Evolutionary conservation across 2,113 vertebrate genomes (phyloP), one percentile per base, ranked within the genome.

Genomic region (Hypomesus transpacificus): DNA sequence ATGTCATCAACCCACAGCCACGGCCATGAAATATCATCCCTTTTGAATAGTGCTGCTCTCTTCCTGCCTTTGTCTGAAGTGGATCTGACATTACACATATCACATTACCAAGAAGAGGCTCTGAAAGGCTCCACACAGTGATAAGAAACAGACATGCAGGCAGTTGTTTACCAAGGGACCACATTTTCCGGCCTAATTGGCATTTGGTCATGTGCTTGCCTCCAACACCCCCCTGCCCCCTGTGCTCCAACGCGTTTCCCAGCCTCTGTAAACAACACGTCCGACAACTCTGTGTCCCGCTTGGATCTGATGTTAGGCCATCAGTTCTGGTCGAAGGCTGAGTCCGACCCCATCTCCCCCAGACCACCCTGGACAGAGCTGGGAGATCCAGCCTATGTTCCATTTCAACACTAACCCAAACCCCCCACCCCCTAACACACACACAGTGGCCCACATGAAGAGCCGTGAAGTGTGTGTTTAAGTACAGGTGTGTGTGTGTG

Each of bases 111-210:
- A 22, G 57, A 2, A 62, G 58, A 8, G 14, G 16, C 24, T 52
- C 14, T 87, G 24, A 85, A 87, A 83, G 73, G 75, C 13, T 68
- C 21, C 14, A 73, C 76, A 52, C 24, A 14, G 58, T 65, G 4
- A 17, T 26, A 9, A 52, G 69, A 59, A 75, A 68, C 21, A 60
- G 18, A 63, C 52, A 34, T 60, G 71, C 18, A 16, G 7, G 0
- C 24, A 50, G 60, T 71, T 61, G 53, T 77, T 73, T 74, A 61
- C 56, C 60, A 63, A 52, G 74, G 65, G 4, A 3, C 71, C 46
- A 8, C 75, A 77, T 86, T 87, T 87, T 89, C 86, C 76, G 61
- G 73, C 84, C 84, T 84, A 89, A 87, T 82, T 87, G 84, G 80
- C 82, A 86, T 74, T 63, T 66, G 77, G 76, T 81, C 68, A 69